Conservation (phyloP, 1,140 invertebrate species). For the Trichoplusia ni region DNA sequence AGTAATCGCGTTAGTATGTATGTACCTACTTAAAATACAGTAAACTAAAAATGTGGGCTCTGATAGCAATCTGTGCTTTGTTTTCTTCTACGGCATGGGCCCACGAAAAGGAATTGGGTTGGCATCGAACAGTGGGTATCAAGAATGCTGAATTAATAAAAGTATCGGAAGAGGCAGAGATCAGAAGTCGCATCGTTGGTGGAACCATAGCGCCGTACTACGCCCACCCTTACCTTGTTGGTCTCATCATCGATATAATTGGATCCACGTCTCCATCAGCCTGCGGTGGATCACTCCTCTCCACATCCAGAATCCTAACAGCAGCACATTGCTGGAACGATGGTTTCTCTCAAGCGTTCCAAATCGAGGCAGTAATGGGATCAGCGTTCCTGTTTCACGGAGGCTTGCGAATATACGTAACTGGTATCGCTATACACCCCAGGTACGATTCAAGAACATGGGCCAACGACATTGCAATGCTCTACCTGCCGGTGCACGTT, state of each 20-base stretch:
- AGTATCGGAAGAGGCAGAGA: slow-evolving; percentile 32
- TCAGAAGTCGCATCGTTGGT: slow-evolving; percentile 49
- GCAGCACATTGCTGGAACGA: slow-evolving; percentile 68
- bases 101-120: slow-evolving; percentile 36
- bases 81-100: slow-evolving; percentile 1
- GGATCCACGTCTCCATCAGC: slow-evolving; percentile 45
- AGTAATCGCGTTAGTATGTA: no score
- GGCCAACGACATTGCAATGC: slow-evolving; percentile 62
- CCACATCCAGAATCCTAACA: slow-evolving; percentile 51
- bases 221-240: slow-evolving; percentile 58
- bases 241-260: slow-evolving; percentile 55
- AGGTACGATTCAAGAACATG: slow-evolving; percentile 49
- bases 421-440: slow-evolving; percentile 46
- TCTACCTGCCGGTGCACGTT: slow-evolving; percentile 46
- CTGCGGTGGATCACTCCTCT: slow-evolving; percentile 58
- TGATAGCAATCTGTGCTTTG: slow-evolving; percentile 32
- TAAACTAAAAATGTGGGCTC: slow-evolving; percentile 35
- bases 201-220: slow-evolving; percentile 48
- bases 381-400: slow-evolving; percentile 56
- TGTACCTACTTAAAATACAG: background rate
- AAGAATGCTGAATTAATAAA: slow-evolving; percentile 51
- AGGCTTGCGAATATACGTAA: slow-evolving; percentile 45
- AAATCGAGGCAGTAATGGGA: slow-evolving; percentile 56
- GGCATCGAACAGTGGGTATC: slow-evolving; percentile 52
- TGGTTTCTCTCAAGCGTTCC: slow-evolving; percentile 52